Evolutionary conservation across 2,888 invertebrate genomes (phyloP).

Genomic region (Nemoura dubitans): DNA sequence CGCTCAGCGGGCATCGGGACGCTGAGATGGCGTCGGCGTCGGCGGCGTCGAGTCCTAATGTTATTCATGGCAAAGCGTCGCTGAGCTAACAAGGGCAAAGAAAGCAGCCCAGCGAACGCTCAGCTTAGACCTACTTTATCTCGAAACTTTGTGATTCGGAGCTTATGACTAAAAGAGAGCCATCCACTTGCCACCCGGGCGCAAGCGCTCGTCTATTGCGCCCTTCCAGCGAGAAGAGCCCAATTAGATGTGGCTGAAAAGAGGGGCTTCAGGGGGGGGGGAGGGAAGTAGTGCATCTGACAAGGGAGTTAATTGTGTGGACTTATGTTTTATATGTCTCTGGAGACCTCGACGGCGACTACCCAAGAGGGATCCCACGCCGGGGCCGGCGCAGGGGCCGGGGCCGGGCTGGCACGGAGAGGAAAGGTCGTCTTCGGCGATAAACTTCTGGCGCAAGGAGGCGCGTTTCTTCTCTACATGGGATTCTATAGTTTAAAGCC

Average conservation of each 20-base stretch:
- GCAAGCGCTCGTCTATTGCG: not conserved
- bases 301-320: conserved; percentile 12
- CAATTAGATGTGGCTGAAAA: not conserved
- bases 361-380: not conserved
- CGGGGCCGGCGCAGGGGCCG: not conserved
- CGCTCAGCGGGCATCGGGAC: not conserved
- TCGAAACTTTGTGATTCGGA: conserved; percentile 27
- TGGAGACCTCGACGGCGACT: not conserved
- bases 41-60: conserved; percentile 22
- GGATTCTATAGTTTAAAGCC: conserved; percentile 12
- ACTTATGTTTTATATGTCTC: conserved; percentile 12
- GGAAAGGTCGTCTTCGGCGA: conserved; percentile 12
- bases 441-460: not conserved
- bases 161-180: conserved; percentile 30
- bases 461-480: conserved; percentile 4
- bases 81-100: conserved; percentile 34
- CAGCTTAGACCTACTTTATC: conserved; percentile 36
- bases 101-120: not conserved
- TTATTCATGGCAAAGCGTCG: conserved; percentile 32
- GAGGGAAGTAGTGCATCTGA: not conserved
- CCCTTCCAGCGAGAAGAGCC: not conserved
- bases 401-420: not conserved
- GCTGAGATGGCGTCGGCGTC: not conserved
- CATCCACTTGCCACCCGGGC: conserved; percentile 1
- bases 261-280: not conserved